A percentile compares a stretch with the other conserved stretches of the same genome.
phyloP scores from a whole-genome alignment of 1,140 invertebrate species.

The Orchestia grillus region DNA sequence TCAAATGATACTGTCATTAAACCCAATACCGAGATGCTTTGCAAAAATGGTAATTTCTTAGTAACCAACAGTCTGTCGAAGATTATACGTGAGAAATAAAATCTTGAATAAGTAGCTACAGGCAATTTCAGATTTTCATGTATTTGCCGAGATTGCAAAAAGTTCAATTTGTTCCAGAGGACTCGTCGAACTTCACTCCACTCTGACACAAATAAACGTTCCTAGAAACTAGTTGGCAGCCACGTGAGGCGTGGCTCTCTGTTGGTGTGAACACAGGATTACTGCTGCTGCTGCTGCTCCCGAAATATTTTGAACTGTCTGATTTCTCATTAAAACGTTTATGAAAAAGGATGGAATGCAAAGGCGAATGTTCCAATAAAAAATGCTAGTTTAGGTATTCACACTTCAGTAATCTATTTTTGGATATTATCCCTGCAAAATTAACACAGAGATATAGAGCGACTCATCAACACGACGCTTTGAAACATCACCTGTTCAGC shows the following conservation, averaged over 20 bases:
- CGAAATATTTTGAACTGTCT: neutral
- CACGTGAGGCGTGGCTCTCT: neutral
- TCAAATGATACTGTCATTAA: too few species aligned
- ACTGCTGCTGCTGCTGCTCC: too few species aligned
- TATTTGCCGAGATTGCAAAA: neutral
- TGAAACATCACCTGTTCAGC: neutral
- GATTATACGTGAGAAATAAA: neutral
- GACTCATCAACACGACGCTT: neutral
- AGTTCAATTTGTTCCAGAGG: neutral
- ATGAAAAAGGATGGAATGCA: neutral
- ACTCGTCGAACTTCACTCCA: neutral
- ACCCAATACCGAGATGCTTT: too few species aligned
- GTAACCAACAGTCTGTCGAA: too few species aligned
- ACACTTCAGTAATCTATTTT: neutral
- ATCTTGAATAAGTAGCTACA: neutral
- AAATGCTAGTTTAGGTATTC: neutral
- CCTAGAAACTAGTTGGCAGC: neutral
- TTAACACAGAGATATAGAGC: neutral
- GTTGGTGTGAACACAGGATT: too few species aligned
- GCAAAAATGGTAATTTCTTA: too few species aligned
- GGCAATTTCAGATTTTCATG: neutral
- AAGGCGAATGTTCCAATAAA: neutral
- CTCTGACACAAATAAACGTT: neutral
- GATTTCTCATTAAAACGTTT: neutral
- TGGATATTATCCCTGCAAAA: neutral